Percentiles rank a stretch among this genome's conserved stretches.
These are phyloP conservation scores for Lamproptera curius DNA, from an alignment of 2,888 invertebrate genomes.

Conservation along the genomic window DNA sequence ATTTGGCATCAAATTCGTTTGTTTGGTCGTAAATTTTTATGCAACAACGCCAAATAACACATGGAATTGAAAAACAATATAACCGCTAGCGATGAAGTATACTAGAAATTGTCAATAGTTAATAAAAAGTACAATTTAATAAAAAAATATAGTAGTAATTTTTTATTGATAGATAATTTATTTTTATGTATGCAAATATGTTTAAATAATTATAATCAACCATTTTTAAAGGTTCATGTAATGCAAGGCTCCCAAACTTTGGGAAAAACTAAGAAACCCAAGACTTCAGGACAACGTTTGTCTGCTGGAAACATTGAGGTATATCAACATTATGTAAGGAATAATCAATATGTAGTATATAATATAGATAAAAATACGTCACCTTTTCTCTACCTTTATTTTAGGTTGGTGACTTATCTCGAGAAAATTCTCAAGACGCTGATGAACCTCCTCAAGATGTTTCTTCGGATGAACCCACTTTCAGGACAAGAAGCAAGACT, in stretches of 20 bases:
- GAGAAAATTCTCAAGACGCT: slow-evolving; percentile 83
- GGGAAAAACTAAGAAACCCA: slow-evolving; percentile 89
- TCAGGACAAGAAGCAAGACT: slow-evolving; percentile 94
- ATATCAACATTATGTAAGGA: not conserved
- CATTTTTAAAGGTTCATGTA: slow-evolving; percentile 75
- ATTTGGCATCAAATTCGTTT: too few relatives aligned
- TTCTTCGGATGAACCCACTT: slow-evolving; percentile 62
- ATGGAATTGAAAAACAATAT: too few relatives aligned
- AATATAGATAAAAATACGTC: not conserved
- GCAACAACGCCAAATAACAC: too few relatives aligned
- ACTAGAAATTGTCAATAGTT: too few relatives aligned
- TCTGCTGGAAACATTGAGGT: slow-evolving; percentile 90
- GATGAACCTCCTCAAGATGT: slow-evolving; percentile 69
- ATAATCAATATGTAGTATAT: not conserved
- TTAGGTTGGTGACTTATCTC: slow-evolving; percentile 83
- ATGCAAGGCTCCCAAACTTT: slow-evolving; percentile 89
- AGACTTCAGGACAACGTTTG: slow-evolving; percentile 87
- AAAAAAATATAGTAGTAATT: too few relatives aligned
- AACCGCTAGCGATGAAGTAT: too few relatives aligned
- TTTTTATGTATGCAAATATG: too few relatives aligned
- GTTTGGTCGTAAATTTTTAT: too few relatives aligned
- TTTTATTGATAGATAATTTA: too few relatives aligned
- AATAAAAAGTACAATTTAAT: too few relatives aligned
- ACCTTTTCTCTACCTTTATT: not conserved
- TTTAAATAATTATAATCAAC: too few relatives aligned